Base-by-base conservation (phyloP, 2,888 invertebrate species). In the Amphiduros pacificus region DNA sequence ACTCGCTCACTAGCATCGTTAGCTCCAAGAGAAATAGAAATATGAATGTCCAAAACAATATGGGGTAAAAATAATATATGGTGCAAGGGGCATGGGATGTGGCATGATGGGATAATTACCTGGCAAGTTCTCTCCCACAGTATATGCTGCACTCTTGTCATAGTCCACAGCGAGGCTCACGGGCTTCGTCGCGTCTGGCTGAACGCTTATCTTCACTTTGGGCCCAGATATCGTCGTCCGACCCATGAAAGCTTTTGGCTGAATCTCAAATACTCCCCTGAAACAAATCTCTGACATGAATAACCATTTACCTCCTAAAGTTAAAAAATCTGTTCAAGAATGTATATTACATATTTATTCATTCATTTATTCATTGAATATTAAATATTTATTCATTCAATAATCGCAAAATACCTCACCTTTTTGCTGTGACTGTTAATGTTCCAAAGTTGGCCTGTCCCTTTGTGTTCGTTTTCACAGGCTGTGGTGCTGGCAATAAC, bases 261-360 rank as follows among this genome's bases (percentile, higher is more conserved):
- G 76, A n/a, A 82, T 69, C 49, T 78, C 77, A 70, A 76, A 80
- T 1, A 71, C 66, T 1, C 82, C 82, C 22, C 80, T 79, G 66
- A 6, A 74, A 70, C 11, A 3, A 31, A 20, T 11, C 11, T 22
- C 9, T n/a, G n/a, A n/a, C n/a, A n/a, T n/a, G n/a, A n/a, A n/a
- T n/a, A n/a, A n/a, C n/a, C n/a, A n/a, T 52, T 40, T 28, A 55
- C 61, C 20, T 53, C 22, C 55, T 55, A 27, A 49, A 44, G 41
- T 40, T 20, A 6, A 55, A 6, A 11, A 55, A 41, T 11, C 24
- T n/a, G n/a, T n/a, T n/a, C n/a, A n/a, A n/a, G n/a, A n/a, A n/a
- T n/a, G n/a, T n/a, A n/a, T n/a, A n/a, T n/a, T n/a, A n/a, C n/a
- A n/a, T n/a, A n/a, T n/a, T n/a, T n/a, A n/a, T n/a, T n/a, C n/a